A percentile compares a stretch with the other conserved stretches of the same genome.
Conservation (phyloP, 2,888 invertebrate species). For the Anthrax anthrax region DNA sequence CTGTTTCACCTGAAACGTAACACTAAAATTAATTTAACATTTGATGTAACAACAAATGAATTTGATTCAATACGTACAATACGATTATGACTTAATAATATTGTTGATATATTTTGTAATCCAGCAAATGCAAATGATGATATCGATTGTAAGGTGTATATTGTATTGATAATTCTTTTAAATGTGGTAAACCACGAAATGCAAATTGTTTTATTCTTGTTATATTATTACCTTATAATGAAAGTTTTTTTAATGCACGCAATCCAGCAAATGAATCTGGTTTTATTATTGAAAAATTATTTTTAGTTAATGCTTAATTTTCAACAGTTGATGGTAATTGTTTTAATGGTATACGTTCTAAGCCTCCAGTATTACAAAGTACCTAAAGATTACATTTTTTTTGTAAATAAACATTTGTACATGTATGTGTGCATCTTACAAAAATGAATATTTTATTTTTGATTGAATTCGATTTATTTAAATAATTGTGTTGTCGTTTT, state of each 20-base stretch:
- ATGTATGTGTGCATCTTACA: background rate
- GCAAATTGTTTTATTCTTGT: constrained; percentile 70
- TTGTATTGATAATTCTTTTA: constrained; percentile 70
- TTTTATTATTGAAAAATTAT: constrained; percentile 66
- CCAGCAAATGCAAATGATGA: constrained; percentile 75
- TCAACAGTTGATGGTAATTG: constrained; percentile 63
- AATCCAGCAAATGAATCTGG: constrained; percentile 74
- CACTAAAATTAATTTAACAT: constrained; percentile 65
- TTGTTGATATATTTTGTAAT: constrained; percentile 62
- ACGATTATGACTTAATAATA: constrained; percentile 53
- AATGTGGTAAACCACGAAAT: constrained; percentile 64
- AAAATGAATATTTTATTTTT: too few relatives aligned
- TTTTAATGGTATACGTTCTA: constrained; percentile 62
- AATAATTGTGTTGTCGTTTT: background rate
- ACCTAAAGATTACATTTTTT: constrained; percentile 41
- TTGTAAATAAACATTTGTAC: too few relatives aligned
- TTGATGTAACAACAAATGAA: constrained; percentile 77
- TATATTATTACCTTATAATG: constrained; percentile 77
- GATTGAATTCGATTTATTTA: too few relatives aligned
- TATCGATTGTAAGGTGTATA: constrained; percentile 70
- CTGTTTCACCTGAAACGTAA: constrained; percentile 65
- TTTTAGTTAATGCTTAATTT: constrained; percentile 73
- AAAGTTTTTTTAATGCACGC: constrained; percentile 63
- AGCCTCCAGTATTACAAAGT: constrained; percentile 72
- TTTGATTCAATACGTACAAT: constrained; percentile 57